Evolutionary conservation across 1,140 invertebrate species (phyloP), one percentile per base, ranked within the genome.

Genomic region (Parapsyche elsis): DNA sequence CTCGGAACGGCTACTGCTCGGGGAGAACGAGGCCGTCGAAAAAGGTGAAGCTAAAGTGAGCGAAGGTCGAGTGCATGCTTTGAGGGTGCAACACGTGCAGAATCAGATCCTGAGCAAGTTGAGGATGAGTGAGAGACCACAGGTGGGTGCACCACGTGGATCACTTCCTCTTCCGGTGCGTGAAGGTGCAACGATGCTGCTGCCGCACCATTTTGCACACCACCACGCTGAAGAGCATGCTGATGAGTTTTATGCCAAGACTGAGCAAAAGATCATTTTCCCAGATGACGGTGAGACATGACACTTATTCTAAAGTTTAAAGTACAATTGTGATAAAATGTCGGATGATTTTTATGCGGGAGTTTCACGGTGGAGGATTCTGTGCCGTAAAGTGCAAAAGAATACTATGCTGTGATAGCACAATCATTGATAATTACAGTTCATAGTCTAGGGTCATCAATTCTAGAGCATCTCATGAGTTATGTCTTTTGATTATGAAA

Each of bases 171-270:
- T 91, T 84, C 93, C 93, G 1, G 89, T 95, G 38, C 91, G 92
- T 53, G 92, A 94, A 81, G 93, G 93, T 0, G 86, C 89, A 82
- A 89, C 87, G 30, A 80, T 83, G 74, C 49, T 67, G 0, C 53
- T 71, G 0, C 64, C 64, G 1, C 71, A 77, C 45, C 26, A 79
- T 75, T 78, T 77, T 14, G 24, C 23, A 12, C 45, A 81, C 86
- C 16, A 86, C 86, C 76, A 84, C 84, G 9, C 12, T 21, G 87
- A 88, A 5, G 86, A 87, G 0, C 90, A 90, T 80, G 88, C 89
- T 0, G 94, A 95, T 84, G 94, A 94, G 82, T 95, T 94, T 83
- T 95, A 94, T 83, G 94, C 93, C 5, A 92, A 94, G 84, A 95
- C 94, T 5, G 94, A 94, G 81, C 93, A 94, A 87, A 92, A 94